Percentiles rank a stretch among this genome's conserved stretches.
phyloP scores from a whole-genome alignment of 2,888 invertebrate genomes.

The Parnassius smintheus region DNA sequence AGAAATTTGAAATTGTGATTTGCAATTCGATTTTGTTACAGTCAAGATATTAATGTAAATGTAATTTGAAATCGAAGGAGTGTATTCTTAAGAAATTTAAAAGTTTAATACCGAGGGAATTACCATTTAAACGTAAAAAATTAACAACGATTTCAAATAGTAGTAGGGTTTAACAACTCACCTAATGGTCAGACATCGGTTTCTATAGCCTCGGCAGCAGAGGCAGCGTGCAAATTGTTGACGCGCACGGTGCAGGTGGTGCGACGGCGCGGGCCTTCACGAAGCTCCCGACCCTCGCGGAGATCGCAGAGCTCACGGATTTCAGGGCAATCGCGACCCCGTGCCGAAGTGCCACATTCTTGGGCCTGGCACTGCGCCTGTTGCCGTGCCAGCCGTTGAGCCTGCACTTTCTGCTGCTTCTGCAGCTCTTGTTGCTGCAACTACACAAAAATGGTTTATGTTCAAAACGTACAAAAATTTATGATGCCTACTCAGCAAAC shows the following conservation, averaged over 20 bases:
- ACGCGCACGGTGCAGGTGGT: conserved; percentile 69
- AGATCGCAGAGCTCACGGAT: conserved; percentile 47
- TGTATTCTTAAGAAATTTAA: too few relatives aligned
- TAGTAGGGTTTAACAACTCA: conserved; percentile 56
- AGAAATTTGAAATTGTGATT: too few relatives aligned
- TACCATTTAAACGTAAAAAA: neutral
- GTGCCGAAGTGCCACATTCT: conserved; percentile 31
- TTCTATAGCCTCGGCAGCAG: conserved; percentile 90
- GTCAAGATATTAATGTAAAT: too few relatives aligned
- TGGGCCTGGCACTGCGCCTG: conserved; percentile 30
- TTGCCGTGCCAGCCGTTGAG: conserved; percentile 36
- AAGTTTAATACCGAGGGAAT: neutral
- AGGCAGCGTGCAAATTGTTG: conserved; percentile 82
- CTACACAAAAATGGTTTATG: conserved; percentile 35
- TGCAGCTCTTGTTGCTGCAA: conserved; percentile 61
- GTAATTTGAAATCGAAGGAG: too few relatives aligned
- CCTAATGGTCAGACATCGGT: conserved; percentile 98
- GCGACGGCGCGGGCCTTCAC: conserved; percentile 47
- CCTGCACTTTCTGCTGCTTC: conserved; percentile 50
- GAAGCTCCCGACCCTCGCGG: conserved; percentile 32
- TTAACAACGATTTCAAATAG: neutral
- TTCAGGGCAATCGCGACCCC: conserved; percentile 54
- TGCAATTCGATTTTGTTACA: too few relatives aligned
- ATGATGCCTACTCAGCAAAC: too few relatives aligned
- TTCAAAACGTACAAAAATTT: too few relatives aligned